These are phyloP conservation scores for Pseudomyrmex concolor DNA, from an alignment of 1,140 invertebrate species.

Conservation along the genomic window DNA sequence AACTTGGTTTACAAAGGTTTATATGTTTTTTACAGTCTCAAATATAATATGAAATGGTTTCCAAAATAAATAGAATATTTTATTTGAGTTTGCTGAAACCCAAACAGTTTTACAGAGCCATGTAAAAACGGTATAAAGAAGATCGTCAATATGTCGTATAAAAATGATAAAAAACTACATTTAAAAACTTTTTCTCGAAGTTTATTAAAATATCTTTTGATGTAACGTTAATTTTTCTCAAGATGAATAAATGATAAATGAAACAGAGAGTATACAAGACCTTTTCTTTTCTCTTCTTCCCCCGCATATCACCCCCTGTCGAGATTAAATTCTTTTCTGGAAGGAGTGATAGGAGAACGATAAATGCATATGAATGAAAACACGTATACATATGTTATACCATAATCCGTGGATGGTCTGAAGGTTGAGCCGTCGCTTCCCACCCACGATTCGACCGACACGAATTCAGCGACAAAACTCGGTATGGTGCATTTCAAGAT, in stretches of 20 bases:
- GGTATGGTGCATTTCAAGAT: conserved; percentile 97
- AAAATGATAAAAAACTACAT: not conserved
- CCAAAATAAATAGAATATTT: not conserved
- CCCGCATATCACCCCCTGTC: not conserved
- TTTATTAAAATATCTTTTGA: too few relatives aligned
- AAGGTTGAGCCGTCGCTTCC: conserved; percentile 91
- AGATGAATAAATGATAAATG: not conserved
- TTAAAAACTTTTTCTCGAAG: not conserved
- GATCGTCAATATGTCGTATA: too few relatives aligned
- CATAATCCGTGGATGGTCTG: conserved; percentile 84
- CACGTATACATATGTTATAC: conserved; percentile 76
- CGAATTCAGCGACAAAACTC: conserved; percentile 95
- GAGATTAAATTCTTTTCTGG: not conserved
- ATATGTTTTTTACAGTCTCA: too few relatives aligned
- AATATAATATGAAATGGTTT: not conserved
- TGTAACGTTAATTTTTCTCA: not conserved
- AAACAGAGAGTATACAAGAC: not conserved
- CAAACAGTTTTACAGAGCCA: not conserved
- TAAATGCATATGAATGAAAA: not conserved
- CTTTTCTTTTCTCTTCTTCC: not conserved
- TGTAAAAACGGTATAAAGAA: not conserved
- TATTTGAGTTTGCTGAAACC: not conserved
- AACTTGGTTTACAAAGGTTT: not conserved
- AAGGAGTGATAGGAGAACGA: not conserved
- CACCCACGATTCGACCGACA: conserved; percentile 95